Conservation (phyloP, 2,888 invertebrate genomes). For the Drosophila hamatofila region DNA sequence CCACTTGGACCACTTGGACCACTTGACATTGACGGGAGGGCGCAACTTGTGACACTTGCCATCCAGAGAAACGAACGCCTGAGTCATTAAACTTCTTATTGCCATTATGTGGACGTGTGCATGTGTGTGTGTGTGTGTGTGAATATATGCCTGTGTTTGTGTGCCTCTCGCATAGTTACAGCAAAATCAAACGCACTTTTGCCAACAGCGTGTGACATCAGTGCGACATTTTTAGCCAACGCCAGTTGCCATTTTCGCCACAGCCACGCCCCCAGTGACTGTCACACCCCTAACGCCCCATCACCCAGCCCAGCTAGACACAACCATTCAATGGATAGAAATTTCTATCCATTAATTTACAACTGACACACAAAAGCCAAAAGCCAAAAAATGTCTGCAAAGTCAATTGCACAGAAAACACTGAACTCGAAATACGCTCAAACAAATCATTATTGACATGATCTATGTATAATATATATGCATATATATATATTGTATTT, state of each 20-base stretch:
- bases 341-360: conserved; percentile 64
- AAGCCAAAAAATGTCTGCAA: conserved; percentile 18
- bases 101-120: not conserved
- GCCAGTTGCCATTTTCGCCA: conserved; percentile 46
- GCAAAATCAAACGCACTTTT: conserved; percentile 20
- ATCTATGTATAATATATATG: not conserved
- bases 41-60: conserved; percentile 55
- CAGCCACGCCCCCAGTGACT: not conserved
- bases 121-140: not conserved
- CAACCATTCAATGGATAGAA: conserved; percentile 36
- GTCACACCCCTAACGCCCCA: not conserved
- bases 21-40: conserved; percentile 54
- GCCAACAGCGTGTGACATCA: conserved; percentile 59
- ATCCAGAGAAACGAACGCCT: conserved; percentile 20
- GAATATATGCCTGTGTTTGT: not conserved
- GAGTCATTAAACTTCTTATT: conserved; percentile 42
- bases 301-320: conserved; percentile 3
- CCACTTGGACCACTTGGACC: conserved; percentile 42
- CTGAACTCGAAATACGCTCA: conserved; percentile 30
- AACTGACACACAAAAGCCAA: conserved; percentile 58
- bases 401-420: conserved; percentile 10
- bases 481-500: not conserved
- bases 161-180: conserved; percentile 5
- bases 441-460: not conserved
- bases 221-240: conserved; percentile 55